Conservation (phyloP, 2,888 invertebrate genomes). For the Eupithecia insigniata region DNA sequence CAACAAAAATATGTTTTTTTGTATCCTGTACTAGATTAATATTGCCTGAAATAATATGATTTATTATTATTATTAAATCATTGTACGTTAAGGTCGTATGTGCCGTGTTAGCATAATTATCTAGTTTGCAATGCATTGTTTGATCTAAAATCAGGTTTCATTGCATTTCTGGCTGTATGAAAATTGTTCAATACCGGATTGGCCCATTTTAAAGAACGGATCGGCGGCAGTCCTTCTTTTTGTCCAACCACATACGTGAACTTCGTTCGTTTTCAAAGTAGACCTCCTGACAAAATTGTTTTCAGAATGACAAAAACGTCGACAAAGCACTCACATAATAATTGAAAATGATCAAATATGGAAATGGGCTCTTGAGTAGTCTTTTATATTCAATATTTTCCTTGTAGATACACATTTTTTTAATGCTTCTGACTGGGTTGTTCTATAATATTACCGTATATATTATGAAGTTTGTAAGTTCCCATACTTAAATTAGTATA, state of each 20-base stretch:
- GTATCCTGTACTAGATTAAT: too few species aligned
- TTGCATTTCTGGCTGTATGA: neutral
- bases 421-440: neutral
- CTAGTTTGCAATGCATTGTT: neutral
- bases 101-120: slow-evolving; percentile 2
- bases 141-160: neutral
- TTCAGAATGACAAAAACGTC: slow-evolving; percentile 41
- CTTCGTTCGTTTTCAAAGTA: too few species aligned
- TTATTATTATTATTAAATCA: too few species aligned
- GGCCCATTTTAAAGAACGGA: neutral
- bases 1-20: neutral
- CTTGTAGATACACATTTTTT: neutral
- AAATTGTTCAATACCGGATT: neutral
- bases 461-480: too few species aligned
- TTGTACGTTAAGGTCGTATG: neutral
- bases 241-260: too few species aligned
- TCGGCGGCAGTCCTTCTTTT: too few species aligned
- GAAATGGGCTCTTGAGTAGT: neutral
- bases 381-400: neutral
- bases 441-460: too few species aligned
- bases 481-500: too few species aligned
- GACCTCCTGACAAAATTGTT: neutral
- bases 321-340: slow-evolving; percentile 41
- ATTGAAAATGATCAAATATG: slow-evolving; percentile 47
- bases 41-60: too few species aligned